Conservation (phyloP, 2,888 invertebrate species). For the Drosophila nr. perissopoda region DNA sequence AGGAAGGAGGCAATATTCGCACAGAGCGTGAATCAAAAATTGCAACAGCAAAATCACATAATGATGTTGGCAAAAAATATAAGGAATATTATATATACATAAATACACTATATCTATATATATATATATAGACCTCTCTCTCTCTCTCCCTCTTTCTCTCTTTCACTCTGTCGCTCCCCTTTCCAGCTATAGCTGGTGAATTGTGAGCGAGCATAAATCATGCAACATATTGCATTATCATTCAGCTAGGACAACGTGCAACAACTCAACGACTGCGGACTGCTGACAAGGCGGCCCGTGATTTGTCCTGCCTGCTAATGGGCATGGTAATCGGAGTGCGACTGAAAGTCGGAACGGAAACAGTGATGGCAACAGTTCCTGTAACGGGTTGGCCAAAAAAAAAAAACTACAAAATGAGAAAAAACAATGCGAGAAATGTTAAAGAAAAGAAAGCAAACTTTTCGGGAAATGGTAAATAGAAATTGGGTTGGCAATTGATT, state of each 20-base stretch:
- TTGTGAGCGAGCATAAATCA: conserved; percentile 72
- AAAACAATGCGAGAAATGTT: not conserved
- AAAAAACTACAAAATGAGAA: not conserved
- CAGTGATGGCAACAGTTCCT: not conserved
- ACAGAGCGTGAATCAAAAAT: conserved; percentile 19
- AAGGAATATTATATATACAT: conserved; percentile 3
- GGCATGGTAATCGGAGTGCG: conserved; percentile 38
- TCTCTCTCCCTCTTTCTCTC: not conserved
- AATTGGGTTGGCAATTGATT: conserved; percentile 39
- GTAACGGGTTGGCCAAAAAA: conserved; percentile 35
- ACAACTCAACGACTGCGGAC: conserved; percentile 16
- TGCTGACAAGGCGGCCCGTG: conserved; percentile 43
- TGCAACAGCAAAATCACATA: conserved; percentile 26
- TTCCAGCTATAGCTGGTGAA: conserved; percentile 30
- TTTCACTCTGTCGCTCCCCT: not conserved
- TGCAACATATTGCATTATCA: conserved; percentile 82
- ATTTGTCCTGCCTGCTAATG: conserved; percentile 68
- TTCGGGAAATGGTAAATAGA: conserved; percentile 11
- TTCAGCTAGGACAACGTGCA: conserved; percentile 34
- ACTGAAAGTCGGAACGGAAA: conserved; percentile 23
- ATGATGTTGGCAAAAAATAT: conserved; percentile 17
- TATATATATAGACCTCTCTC: conserved; percentile 2
- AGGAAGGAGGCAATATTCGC: not conserved
- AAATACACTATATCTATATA: conserved; percentile 9
- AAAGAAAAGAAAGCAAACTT: conserved; percentile 11